Base-by-base conservation (phyloP, 2,113 vertebrate species). In the Carassius auratus region DNA sequence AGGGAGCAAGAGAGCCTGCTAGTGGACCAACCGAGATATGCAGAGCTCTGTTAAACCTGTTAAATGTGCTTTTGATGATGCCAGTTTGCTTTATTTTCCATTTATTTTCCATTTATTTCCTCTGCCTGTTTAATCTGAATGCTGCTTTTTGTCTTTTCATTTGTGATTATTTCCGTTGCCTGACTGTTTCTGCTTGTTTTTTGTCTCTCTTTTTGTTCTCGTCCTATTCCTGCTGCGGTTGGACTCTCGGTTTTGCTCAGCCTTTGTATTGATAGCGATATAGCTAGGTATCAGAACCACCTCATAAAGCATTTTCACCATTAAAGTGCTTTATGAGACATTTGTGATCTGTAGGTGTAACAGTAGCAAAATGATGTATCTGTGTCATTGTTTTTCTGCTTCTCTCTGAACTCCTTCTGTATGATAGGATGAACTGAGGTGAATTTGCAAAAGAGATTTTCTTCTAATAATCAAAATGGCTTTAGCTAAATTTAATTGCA, bases 181-280 rank as follows among this genome's bases (percentile, higher is more conserved):
- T 93, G 92, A 90, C 90, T 88, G 81, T 93, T 69, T 94, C 84
- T 92, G 79, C 85, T 92, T 86, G 69, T 92, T 79, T 92, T 89
- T 79, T 92, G 26, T 26, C 26, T 85, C 80, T 94, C 90, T 87
- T 87, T 91, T 88, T 92, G 75, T 81, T 90, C 91, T 93, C 62
- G 90, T 88, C 74, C 86, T 91, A 91, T 92, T 93, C 90, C 91
- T 94, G 92, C 93, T 91, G 95, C 94, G 92, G 95, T 96, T 89
- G 89, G 93, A 93, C 94, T 93, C 93, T 94, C 97, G 93, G 95
- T 33, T 97, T 93, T 96, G 93, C 93, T 91, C 96, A 99, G 97
- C 94, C 96, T 99, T 94, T 98, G 96, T 96, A 96, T 99, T 97
- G 98, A 99, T 99, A 97, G 96, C 93, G 98, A 99, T 95, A 96